These are phyloP conservation scores for Andrena bucephala DNA, from an alignment of 2,888 invertebrate species.

Conservation along the genomic window DNA sequence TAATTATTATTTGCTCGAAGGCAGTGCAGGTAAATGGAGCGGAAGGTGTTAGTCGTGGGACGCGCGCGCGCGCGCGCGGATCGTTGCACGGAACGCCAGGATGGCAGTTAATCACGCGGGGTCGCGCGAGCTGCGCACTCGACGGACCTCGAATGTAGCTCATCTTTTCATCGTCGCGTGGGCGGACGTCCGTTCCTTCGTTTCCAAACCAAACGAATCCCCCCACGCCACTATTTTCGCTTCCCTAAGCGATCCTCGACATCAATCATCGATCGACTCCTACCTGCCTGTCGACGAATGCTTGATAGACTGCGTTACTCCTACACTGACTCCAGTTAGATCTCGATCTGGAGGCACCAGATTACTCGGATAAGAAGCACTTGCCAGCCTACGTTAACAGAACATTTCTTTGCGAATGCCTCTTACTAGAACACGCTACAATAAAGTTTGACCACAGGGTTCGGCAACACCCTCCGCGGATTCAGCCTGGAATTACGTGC, in stretches of 20 bases:
- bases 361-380: not conserved
- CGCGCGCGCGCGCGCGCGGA: conserved; percentile 59
- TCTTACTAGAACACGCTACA: too few relatives aligned
- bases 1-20: conserved; percentile 75
- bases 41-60: conserved; percentile 76
- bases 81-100: conserved; percentile 30
- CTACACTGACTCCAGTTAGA: conserved; percentile 16
- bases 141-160: not conserved
- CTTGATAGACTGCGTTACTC: not conserved
- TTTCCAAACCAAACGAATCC: not conserved
- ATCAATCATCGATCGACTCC: conserved; percentile 13
- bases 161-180: conserved; percentile 26
- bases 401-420: too few relatives aligned
- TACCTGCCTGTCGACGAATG: not conserved
- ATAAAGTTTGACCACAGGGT: too few relatives aligned
- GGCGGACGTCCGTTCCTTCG: conserved; percentile 33
- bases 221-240: too few relatives aligned
- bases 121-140: conserved; percentile 15
- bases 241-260: not conserved
- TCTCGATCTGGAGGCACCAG: conserved; percentile 4
- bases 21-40: conserved; percentile 73
- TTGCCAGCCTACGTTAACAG: too few relatives aligned
- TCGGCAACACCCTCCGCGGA: too few relatives aligned
- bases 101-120: conserved; percentile 65
- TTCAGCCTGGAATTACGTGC: not conserved